These are phyloP conservation scores for Thunnus albacares DNA, from an alignment of 2,797 vertebrate genomes.

Conservation along the genomic window DNA sequence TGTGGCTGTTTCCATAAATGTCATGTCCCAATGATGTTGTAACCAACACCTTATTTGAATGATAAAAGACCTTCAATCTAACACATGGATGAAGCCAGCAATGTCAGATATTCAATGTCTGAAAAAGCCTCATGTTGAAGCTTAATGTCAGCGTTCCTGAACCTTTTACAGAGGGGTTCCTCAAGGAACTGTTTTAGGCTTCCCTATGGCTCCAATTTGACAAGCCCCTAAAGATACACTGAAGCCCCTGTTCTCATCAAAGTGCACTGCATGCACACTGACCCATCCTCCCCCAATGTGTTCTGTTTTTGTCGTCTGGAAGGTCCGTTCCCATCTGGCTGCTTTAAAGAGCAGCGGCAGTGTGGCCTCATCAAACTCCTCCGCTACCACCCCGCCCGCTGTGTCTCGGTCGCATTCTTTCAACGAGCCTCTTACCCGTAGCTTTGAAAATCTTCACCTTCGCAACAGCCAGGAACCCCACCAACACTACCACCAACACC, in stretches of 20 bases:
- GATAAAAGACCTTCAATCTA: background rate
- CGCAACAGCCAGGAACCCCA: conserved; percentile 85
- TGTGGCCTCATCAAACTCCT: conserved; percentile 55
- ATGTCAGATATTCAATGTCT: background rate
- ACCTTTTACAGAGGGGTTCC: background rate
- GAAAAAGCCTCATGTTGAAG: background rate
- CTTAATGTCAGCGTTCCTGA: background rate
- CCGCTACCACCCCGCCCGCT: conserved; percentile 78
- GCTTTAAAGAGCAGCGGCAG: conserved; percentile 92
- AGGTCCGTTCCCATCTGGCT: conserved; percentile 95
- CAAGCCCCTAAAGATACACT: conserved; percentile 34
- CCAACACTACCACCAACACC: conserved; percentile 36
- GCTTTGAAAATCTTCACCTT: conserved; percentile 93
- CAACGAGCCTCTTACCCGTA: conserved; percentile 91
- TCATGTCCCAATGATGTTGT: background rate
- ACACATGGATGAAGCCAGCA: background rate
- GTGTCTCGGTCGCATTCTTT: conserved; percentile 92
- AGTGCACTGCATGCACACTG: conserved; percentile 72
- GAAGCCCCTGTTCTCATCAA: background rate
- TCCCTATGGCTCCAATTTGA: conserved; percentile 24
- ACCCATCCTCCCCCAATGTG: conserved; percentile 60
- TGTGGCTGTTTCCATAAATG: background rate
- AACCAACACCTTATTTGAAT: background rate
- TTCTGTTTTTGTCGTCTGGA: conserved; percentile 76
- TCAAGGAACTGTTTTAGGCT: background rate